A percentile compares a stretch with the other conserved stretches of the same genome.
These are phyloP conservation scores for Rhingia rostrata DNA, from an alignment of 2,888 invertebrate genomes.

Conservation along the genomic window DNA sequence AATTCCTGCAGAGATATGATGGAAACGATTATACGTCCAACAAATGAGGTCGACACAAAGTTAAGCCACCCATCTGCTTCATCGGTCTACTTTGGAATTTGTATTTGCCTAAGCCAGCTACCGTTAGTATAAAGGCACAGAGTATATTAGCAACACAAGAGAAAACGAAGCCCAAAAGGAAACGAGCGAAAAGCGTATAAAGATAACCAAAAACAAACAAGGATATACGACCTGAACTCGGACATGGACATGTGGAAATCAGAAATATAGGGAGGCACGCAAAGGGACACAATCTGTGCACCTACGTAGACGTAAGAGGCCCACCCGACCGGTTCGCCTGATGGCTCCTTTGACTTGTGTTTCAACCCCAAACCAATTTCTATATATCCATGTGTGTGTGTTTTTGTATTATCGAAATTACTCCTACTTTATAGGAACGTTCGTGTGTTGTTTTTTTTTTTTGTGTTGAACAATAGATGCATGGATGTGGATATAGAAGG, in stretches of 20 bases:
- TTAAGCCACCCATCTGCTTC: constrained; percentile 64
- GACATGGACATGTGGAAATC: constrained; percentile 60
- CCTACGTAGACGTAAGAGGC: constrained; percentile 44
- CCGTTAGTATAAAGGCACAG: constrained; percentile 1
- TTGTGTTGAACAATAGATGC: constrained; percentile 69
- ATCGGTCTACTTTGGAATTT: constrained; percentile 44
- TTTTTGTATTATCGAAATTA: constrained; percentile 63
- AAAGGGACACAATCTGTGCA: constrained; percentile 63
- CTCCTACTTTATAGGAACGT: constrained; percentile 67
- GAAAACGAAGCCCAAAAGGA: constrained; percentile 61
- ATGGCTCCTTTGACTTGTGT: constrained; percentile 17
- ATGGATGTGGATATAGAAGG: constrained; percentile 31
- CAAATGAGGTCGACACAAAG: constrained; percentile 68
- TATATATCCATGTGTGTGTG: not conserved
- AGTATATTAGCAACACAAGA: constrained; percentile 5
- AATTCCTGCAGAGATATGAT: constrained; percentile 60
- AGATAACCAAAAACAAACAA: constrained; percentile 70
- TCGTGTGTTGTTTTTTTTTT: constrained; percentile 25
- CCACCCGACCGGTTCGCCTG: constrained; percentile 16
- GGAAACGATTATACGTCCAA: constrained; percentile 67
- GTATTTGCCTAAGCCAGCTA: constrained; percentile 61
- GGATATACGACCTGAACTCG: constrained; percentile 62
- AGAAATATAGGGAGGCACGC: constrained; percentile 22
- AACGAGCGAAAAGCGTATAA: constrained; percentile 57
- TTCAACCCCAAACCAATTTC: constrained; percentile 1